phyloP scores from a whole-genome alignment of 2,113 vertebrate species.

The Gallinago paraguaiae region DNA sequence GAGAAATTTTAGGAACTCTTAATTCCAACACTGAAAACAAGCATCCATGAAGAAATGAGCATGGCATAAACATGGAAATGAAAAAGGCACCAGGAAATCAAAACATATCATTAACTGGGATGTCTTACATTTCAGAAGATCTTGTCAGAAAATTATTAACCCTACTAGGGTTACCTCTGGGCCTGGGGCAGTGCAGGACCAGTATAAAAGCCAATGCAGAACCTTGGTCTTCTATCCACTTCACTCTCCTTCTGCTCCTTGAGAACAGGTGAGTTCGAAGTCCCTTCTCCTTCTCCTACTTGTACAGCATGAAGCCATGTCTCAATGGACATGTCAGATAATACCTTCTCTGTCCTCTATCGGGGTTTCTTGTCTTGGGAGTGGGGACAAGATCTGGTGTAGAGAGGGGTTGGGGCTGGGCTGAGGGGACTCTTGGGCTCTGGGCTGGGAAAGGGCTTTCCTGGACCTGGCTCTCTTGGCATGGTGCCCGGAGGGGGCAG shows the following conservation, averaged over 20 bases:
- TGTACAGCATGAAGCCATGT: background rate
- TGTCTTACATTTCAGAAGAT: background rate
- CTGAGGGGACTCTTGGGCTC: background rate
- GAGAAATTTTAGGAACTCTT: background rate
- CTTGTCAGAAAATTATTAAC: background rate
- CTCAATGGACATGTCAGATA: background rate
- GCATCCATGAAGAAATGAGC: background rate
- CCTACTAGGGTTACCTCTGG: background rate
- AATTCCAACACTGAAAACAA: background rate
- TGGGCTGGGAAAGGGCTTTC: no score
- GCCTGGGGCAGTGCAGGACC: background rate
- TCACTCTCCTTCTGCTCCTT: background rate
- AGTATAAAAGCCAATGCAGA: background rate
- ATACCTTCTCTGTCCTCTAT: background rate
- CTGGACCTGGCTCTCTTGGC: background rate
- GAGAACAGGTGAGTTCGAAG: background rate
- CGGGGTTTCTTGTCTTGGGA: background rate
- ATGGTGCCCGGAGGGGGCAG: no score
- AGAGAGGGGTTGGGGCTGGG: background rate
- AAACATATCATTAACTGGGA: background rate
- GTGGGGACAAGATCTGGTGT: accelerated
- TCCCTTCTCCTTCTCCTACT: background rate
- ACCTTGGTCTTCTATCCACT: background rate
- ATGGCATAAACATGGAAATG: background rate
- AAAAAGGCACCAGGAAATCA: background rate